Evolutionary conservation across 2,797 vertebrate genomes (phyloP).

Genomic region (Hybognathus amarus): DNA sequence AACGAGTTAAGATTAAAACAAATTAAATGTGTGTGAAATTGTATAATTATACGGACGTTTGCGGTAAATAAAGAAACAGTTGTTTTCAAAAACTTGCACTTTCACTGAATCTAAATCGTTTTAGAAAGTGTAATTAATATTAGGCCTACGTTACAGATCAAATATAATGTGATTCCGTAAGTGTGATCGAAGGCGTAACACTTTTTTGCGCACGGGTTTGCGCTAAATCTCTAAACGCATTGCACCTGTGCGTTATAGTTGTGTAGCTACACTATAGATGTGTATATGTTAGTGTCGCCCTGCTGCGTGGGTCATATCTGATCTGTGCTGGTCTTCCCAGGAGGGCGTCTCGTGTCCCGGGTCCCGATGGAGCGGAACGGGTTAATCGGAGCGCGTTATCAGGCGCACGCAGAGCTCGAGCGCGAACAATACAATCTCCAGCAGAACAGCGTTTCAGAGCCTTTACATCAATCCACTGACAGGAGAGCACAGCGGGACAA

Average conservation of each 20-base stretch:
- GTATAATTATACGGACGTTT: neutral
- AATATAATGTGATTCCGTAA: neutral
- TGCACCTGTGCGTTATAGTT: neutral
- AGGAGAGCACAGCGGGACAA: neutral
- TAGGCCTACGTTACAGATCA: too few relatives aligned
- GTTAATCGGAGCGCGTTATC: constrained; percentile 85
- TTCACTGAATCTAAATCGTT: neutral
- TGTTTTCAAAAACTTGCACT: too few relatives aligned
- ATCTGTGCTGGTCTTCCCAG: neutral
- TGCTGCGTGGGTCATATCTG: neutral
- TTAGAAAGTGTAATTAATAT: too few relatives aligned
- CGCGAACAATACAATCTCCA: constrained; percentile 69
- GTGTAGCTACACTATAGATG: too few relatives aligned
- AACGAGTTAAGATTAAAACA: neutral
- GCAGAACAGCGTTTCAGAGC: neutral
- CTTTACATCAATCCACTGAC: constrained; percentile 35
- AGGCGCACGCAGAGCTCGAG: constrained; percentile 76
- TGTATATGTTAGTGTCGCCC: too few relatives aligned
- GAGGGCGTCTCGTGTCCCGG: neutral
- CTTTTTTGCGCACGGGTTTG: neutral
- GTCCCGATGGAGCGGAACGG: constrained; percentile 59
- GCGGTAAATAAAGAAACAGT: neutral
- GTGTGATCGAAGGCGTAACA: neutral
- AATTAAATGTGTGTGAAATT: neutral
- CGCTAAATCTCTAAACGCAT: neutral